A percentile compares a stretch with the other conserved stretches of the same genome.
Evolutionary conservation across 2,113 vertebrate genomes (phyloP).

Genomic region (Oceanodroma tethys): DNA sequence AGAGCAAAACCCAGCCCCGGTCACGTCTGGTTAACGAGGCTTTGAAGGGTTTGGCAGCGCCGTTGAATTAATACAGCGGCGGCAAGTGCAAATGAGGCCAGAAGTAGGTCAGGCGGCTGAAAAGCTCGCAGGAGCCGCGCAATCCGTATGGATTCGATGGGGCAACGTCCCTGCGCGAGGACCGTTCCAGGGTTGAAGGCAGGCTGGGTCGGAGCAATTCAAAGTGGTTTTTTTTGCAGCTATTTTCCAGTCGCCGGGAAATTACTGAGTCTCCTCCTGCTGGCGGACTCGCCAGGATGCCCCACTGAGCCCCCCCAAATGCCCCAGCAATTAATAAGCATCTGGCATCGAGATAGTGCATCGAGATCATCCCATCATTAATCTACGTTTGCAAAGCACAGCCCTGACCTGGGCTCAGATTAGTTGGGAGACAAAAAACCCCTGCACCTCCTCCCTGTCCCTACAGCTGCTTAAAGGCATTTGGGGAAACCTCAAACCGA

Average conservation of each 20-base stretch:
- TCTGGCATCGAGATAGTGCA: no score
- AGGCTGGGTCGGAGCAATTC: fast-evolving
- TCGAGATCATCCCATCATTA: no score
- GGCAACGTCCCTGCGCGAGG: fast-evolving
- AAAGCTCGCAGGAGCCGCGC: fast-evolving
- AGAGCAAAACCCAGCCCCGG: background rate
- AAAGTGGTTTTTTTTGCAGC: background rate
- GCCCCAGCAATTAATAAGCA: no score
- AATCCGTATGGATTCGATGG: background rate
- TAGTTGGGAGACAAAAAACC: background rate
- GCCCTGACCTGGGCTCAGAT: background rate
- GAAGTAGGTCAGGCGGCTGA: background rate
- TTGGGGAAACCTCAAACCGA: background rate
- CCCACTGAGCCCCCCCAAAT: background rate
- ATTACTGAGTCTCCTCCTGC: background rate
- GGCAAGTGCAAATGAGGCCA: background rate
- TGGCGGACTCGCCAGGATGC: fast-evolving
- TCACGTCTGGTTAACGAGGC: background rate
- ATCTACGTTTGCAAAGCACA: fast-evolving
- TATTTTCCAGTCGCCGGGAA: background rate
- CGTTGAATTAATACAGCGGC: background rate
- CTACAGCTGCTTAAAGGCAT: background rate
- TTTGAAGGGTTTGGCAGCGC: background rate
- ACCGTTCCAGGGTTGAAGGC: fast-evolving
- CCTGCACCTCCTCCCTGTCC: background rate